Evolutionary conservation across 1,140 invertebrate genomes (phyloP).

Genomic region (Kradibia gibbosae): DNA sequence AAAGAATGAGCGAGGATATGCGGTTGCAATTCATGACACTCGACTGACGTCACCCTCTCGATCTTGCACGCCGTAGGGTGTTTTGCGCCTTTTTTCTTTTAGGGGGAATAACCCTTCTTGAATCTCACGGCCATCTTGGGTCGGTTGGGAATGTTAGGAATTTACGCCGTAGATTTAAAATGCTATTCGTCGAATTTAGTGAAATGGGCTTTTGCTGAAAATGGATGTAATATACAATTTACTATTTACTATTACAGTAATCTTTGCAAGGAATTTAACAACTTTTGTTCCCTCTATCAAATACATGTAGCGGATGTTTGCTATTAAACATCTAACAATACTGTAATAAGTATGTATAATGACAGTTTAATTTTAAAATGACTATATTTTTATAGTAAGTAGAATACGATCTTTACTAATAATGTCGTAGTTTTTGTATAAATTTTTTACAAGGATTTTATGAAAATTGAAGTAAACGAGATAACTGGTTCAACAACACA

Average conservation of each 20-base stretch:
- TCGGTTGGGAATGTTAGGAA: background rate
- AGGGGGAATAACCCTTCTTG: background rate
- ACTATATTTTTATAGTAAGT: too few species aligned
- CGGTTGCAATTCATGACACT: constrained; percentile 34
- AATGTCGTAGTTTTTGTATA: too few species aligned
- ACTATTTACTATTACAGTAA: background rate
- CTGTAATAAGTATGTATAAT: too few species aligned
- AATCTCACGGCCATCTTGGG: background rate
- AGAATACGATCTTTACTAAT: too few species aligned
- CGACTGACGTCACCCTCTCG: background rate
- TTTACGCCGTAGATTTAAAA: background rate
- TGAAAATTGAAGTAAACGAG: background rate
- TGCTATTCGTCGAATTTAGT: background rate
- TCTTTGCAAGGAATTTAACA: constrained; percentile 1
- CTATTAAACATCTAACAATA: too few species aligned
- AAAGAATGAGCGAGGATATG: background rate
- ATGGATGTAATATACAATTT: background rate
- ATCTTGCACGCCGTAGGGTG: background rate
- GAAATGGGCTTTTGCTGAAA: background rate
- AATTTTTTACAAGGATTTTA: background rate
- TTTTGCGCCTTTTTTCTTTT: background rate
- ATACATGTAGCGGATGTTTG: too few species aligned
- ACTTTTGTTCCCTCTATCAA: background rate
- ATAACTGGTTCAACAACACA: too few species aligned
- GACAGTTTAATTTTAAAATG: too few species aligned